A percentile compares a stretch with the other conserved stretches of the same genome.
Conservation (phyloP, 2,888 invertebrate genomes). For the Cetonia aurata region DNA sequence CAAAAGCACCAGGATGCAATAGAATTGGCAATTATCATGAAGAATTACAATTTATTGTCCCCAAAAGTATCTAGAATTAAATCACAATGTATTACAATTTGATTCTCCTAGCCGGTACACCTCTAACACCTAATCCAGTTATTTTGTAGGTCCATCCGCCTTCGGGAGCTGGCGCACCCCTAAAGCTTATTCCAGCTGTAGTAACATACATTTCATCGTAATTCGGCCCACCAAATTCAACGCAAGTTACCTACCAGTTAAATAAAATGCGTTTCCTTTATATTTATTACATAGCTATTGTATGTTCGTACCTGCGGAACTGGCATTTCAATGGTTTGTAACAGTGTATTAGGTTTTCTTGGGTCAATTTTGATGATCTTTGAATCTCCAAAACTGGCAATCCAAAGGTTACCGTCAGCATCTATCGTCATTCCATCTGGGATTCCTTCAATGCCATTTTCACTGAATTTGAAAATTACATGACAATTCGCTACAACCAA, state of each 20-base stretch:
- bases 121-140: constrained; percentile 72
- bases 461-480: constrained; percentile 70
- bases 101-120: constrained; percentile 65
- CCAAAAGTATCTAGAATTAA: neutral
- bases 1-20: no score
- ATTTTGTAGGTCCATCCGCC: constrained; percentile 73
- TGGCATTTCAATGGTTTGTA: constrained; percentile 74
- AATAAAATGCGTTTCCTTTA: neutral
- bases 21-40: no score
- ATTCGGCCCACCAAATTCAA: constrained; percentile 77
- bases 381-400: constrained; percentile 80
- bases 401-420: constrained; percentile 81
- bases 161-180: constrained; percentile 20
- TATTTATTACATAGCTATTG: no score
- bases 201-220: constrained; percentile 46
- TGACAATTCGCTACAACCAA: constrained; percentile 71
- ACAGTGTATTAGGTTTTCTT: constrained; percentile 67
- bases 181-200: constrained; percentile 16
- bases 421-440: constrained; percentile 85
- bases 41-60: no score
- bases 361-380: constrained; percentile 72
- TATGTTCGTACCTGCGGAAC: constrained; percentile 71
- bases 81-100: constrained; percentile 46
- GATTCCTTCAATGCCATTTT: constrained; percentile 65
- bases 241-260: constrained; percentile 69